A percentile compares a stretch with the other conserved stretches of the same genome.
Conservation (phyloP, 2,888 invertebrate genomes). For the Stegophylla sp. region DNA sequence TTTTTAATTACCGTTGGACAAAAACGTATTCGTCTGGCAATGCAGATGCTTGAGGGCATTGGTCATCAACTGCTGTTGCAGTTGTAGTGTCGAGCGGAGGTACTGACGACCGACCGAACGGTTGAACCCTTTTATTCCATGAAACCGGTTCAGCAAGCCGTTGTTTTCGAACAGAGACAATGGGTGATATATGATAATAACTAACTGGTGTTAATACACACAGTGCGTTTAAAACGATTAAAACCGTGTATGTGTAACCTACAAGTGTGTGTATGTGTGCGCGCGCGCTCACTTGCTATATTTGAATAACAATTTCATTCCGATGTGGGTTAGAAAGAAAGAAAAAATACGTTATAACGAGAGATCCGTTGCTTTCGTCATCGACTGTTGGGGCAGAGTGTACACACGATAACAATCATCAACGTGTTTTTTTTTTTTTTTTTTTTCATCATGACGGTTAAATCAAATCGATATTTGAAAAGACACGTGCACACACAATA, state of each 20-base stretch:
- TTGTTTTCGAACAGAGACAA: conserved; percentile 26
- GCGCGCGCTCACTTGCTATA: neutral
- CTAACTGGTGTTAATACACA: neutral
- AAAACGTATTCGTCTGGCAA: neutral
- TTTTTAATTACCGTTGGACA: neutral
- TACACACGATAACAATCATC: too few species aligned
- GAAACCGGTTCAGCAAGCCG: conserved; percentile 8
- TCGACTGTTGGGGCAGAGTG: too few species aligned
- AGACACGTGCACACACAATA: too few species aligned
- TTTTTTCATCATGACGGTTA: too few species aligned
- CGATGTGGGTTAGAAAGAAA: too few species aligned
- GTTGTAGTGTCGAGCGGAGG: neutral
- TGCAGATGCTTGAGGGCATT: neutral
- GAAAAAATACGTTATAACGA: too few species aligned
- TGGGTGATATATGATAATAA: neutral
- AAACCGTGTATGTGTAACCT: neutral
- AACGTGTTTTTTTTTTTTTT: too few species aligned
- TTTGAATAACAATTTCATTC: neutral
- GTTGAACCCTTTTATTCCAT: conserved; percentile 2
- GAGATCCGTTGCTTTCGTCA: too few species aligned
- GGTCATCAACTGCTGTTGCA: neutral
- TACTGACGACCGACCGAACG: neutral
- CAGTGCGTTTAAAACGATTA: neutral
- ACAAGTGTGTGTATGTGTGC: neutral
- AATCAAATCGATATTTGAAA: too few species aligned